Evolutionary conservation across 2,888 invertebrate genomes (phyloP).

Genomic region (Noctua comes): DNA sequence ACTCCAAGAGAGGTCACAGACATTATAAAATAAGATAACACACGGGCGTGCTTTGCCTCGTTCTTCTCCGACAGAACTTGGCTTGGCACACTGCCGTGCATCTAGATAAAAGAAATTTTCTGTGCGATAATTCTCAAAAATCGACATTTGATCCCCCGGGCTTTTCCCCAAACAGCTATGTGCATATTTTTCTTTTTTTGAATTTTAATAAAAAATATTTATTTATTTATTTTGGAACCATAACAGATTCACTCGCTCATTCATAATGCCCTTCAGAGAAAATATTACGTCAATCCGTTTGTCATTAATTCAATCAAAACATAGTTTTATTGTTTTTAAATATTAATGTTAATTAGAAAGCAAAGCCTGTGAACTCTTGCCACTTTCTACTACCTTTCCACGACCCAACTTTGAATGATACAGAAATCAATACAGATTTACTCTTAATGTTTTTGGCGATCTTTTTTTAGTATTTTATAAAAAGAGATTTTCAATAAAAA

Average conservation of each 20-base stretch:
- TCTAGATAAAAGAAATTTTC: constrained; percentile 50
- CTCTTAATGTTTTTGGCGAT: constrained; percentile 67
- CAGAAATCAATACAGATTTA: constrained; percentile 80
- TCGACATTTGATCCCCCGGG: constrained; percentile 53
- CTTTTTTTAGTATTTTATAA: constrained; percentile 61
- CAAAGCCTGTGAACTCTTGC: constrained; percentile 72
- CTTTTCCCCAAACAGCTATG: constrained; percentile 43
- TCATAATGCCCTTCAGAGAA: constrained; percentile 57
- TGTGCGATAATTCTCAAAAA: constrained; percentile 73
- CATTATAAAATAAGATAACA: constrained; percentile 55
- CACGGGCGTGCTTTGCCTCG: neutral
- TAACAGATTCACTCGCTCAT: constrained; percentile 56
- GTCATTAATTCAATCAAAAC: constrained; percentile 45
- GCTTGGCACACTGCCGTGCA: constrained; percentile 4
- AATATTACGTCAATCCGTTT: constrained; percentile 48
- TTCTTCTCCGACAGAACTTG: constrained; percentile 7
- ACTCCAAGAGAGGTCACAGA: constrained; percentile 73
- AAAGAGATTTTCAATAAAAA: constrained; percentile 73
- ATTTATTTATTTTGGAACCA: constrained; percentile 27
- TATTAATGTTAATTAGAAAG: constrained; percentile 41
- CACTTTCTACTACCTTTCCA: constrained; percentile 71
- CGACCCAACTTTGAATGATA: constrained; percentile 65
- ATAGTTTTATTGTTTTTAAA: constrained; percentile 25
- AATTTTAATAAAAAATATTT: constrained; percentile 40
- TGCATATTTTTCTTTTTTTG: constrained; percentile 34